Evolutionary conservation across 2,113 vertebrate species (phyloP).

Genomic region (Misgurnus mizolepis): DNA sequence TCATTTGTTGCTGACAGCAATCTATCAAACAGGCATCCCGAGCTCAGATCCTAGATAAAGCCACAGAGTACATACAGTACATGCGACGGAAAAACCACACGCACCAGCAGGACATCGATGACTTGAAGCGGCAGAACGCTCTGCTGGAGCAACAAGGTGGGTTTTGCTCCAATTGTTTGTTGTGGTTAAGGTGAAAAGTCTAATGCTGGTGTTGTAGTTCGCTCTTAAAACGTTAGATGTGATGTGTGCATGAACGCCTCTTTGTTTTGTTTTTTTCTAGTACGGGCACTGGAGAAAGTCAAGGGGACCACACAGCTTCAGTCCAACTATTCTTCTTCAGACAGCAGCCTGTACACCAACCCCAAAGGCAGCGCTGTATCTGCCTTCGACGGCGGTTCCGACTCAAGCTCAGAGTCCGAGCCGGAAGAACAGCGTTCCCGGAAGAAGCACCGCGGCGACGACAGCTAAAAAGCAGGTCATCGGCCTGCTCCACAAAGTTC

Average conservation of each 20-base stretch:
- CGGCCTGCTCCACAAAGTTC: constrained; percentile 33
- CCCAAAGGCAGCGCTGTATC: constrained; percentile 98
- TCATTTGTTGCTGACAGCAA: constrained; percentile 74
- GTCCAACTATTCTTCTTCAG: constrained; percentile 88
- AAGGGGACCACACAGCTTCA: constrained; percentile 92
- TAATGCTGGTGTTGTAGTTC: background rate
- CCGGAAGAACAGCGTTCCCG: constrained; percentile 88
- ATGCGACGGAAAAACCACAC: constrained; percentile 99
- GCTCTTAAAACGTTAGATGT: background rate
- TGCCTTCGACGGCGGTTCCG: constrained; percentile 94
- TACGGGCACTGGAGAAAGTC: constrained; percentile 97
- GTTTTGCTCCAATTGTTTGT: constrained; percentile 1
- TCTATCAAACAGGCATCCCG: constrained; percentile 91
- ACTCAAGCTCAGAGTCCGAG: constrained; percentile 96
- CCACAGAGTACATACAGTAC: constrained; percentile 99
- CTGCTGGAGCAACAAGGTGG: constrained; percentile 97
- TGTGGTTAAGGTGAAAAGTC: too few species aligned
- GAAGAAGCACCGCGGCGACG: constrained; percentile 95
- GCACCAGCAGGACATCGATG: constrained; percentile 98
- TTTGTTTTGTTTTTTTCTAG: constrained; percentile 68
- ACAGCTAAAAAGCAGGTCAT: constrained; percentile 75
- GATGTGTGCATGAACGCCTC: background rate
- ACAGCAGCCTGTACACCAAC: constrained; percentile 98
- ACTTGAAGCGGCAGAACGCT: constrained; percentile 96
- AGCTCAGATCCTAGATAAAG: constrained; percentile 99